Evolutionary conservation across 2,888 invertebrate genomes (phyloP), one percentile per base, ranked within the genome.

Genomic region (Caprella mutica): DNA sequence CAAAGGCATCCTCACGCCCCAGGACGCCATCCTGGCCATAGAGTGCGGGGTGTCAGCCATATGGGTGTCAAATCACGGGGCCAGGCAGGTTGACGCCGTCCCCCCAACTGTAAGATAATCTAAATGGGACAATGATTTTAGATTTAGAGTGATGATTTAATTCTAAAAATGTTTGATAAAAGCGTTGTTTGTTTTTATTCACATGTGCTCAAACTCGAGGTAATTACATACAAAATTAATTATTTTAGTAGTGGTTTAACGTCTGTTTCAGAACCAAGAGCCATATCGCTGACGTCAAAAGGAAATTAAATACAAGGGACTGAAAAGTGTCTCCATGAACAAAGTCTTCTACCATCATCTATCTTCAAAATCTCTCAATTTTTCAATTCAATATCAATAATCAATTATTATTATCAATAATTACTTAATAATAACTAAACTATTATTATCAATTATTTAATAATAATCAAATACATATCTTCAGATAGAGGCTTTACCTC

Each of bases 51-150:
- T 83, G 44, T 75, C 80, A 3, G 94, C 81, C 1, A 81, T 94
- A 55, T 76, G 90, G 60, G 93, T 96, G 3, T 94, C 93, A 0
- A 94, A 94, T 73, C 94, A 94, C 72, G 94, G 94, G 1, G 94
- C 85, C 0, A 77, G 93, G 60, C 94, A 94, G 74, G 74, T 91
- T 33, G 91, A 91, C 70, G 80, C 82, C n/a, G 83, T 85, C 9
- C 84, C 87, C 14, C 82, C 92, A 12, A 80, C 90, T 56, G 87
- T 88, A 60, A 48, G 57, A 51, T 26, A 23, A 12, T 24, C 42
- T 38, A 8, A 52, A n/a, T 17, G 40, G 9, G 8, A 21, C 17
- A n/a, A 19, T 40, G 1, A 6, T n/a, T n/a, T n/a, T n/a, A n/a
- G n/a, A n/a, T n/a, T n/a, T n/a, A n/a, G n/a, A n/a, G n/a, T n/a